Evolutionary conservation across 1,140 invertebrate species (phyloP).

Genomic region (Acromyrmex charruanus): DNA sequence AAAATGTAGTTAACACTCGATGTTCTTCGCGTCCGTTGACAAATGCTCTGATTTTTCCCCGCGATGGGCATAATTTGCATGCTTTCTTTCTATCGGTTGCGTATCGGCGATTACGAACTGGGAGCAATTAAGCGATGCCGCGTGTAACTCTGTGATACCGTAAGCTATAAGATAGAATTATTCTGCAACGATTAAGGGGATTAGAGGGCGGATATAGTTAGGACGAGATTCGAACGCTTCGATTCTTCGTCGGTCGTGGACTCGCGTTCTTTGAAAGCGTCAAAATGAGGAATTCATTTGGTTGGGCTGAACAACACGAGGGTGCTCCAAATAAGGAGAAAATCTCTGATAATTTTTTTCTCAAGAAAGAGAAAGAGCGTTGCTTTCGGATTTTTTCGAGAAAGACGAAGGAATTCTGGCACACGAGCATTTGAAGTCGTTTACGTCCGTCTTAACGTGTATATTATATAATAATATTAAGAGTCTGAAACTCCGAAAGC

Average conservation of each 20-base stretch:
- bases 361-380: neutral
- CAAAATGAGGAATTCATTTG: constrained; percentile 31
- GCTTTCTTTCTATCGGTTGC: constrained; percentile 68
- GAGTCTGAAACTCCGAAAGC: constrained; percentile 48
- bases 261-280: constrained; percentile 35
- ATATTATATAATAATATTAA: constrained; percentile 33
- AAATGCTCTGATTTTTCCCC: constrained; percentile 19
- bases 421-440: constrained; percentile 56
- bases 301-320: constrained; percentile 13
- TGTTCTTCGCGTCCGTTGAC: constrained; percentile 59
- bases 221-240: constrained; percentile 67
- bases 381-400: constrained; percentile 28
- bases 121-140: constrained; percentile 81
- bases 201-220: constrained; percentile 50
- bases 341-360: constrained; percentile 13
- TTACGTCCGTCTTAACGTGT: constrained; percentile 62
- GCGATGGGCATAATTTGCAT: constrained; percentile 36
- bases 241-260: constrained; percentile 57
- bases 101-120: constrained; percentile 72
- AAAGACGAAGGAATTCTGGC: constrained; percentile 47
- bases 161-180: constrained; percentile 85
- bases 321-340: neutral
- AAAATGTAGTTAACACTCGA: constrained; percentile 35
- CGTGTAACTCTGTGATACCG: constrained; percentile 86
- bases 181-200: constrained; percentile 79